phyloP scores from a whole-genome alignment of 1,140 invertebrate species.

The Drosophila dunni region DNA sequence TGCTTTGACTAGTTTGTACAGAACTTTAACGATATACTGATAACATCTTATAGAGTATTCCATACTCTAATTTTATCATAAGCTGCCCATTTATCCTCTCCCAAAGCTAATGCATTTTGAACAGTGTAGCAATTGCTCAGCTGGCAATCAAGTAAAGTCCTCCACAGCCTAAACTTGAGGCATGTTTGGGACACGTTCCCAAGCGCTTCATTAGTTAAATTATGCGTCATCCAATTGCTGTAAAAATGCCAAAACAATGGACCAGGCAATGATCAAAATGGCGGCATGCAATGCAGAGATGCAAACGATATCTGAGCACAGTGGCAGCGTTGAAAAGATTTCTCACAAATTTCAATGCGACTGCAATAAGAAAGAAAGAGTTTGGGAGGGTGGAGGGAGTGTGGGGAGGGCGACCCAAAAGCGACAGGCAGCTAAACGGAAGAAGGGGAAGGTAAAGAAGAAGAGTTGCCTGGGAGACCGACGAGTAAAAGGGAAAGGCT shows the following conservation, averaged over 20 bases:
- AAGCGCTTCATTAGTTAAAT: constrained; percentile 76
- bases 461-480: constrained; percentile 42
- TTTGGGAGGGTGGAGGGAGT: neutral
- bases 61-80: too few relatives aligned
- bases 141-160: constrained; percentile 34
- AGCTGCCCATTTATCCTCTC: too few relatives aligned
- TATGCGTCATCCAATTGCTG: constrained; percentile 74
- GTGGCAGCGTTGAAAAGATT: constrained; percentile 65
- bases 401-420: constrained; percentile 35
- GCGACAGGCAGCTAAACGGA: constrained; percentile 7
- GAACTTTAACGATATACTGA: too few relatives aligned
- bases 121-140: constrained; percentile 20
- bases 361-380: constrained; percentile 44
- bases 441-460: constrained; percentile 2
- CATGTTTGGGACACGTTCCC: constrained; percentile 30
- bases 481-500: constrained; percentile 68
- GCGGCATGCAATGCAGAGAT: constrained; percentile 76
- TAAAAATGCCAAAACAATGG: constrained; percentile 65
- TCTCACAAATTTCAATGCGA: constrained; percentile 81
- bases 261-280: constrained; percentile 60
- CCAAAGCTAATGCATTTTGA: too few relatives aligned
- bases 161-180: neutral
- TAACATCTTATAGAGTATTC: too few relatives aligned
- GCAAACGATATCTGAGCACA: constrained; percentile 71
- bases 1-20: too few relatives aligned